A percentile compares a stretch with the other conserved stretches of the same genome.
Conservation (phyloP, 1,140 invertebrate genomes). For the Ephestia elutella region DNA sequence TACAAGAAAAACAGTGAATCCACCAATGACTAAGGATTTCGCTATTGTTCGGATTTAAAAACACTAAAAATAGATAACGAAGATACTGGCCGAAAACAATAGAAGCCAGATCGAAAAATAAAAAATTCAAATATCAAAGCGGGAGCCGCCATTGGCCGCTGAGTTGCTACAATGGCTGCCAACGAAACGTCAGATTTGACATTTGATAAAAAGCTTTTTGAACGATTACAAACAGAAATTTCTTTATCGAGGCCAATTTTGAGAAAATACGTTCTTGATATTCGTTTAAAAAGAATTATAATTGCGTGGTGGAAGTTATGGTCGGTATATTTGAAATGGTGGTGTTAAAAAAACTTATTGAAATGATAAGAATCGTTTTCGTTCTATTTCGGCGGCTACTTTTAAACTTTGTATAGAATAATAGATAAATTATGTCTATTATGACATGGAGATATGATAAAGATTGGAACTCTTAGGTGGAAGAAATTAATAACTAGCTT, state of each 20-base stretch:
- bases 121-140: constrained; percentile 45
- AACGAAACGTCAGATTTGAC: constrained; percentile 44
- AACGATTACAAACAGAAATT: constrained; percentile 6
- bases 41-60: constrained; percentile 1
- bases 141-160: constrained; percentile 35
- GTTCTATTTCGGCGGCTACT: constrained; percentile 3
- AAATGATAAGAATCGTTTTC: constrained; percentile 8
- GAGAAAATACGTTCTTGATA: constrained; percentile 11
- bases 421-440: constrained; percentile 10
- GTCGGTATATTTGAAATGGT: not conserved
- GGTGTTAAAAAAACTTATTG: not conserved
- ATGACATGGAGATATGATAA: not conserved
- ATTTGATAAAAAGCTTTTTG: constrained; percentile 30
- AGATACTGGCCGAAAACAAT: constrained; percentile 29
- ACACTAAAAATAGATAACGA: constrained; percentile 9
- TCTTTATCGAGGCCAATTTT: constrained; percentile 7
- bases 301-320: not conserved
- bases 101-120: constrained; percentile 31
- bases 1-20: not conserved
- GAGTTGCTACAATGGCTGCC: constrained; percentile 35
- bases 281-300: constrained; percentile 8
- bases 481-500: too few species aligned
- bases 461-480: not conserved
- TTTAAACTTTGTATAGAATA: constrained; percentile 6
- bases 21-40: constrained; percentile 1